phyloP scores from a whole-genome alignment of 2,797 vertebrate species.

The Rachycentron canadum region DNA sequence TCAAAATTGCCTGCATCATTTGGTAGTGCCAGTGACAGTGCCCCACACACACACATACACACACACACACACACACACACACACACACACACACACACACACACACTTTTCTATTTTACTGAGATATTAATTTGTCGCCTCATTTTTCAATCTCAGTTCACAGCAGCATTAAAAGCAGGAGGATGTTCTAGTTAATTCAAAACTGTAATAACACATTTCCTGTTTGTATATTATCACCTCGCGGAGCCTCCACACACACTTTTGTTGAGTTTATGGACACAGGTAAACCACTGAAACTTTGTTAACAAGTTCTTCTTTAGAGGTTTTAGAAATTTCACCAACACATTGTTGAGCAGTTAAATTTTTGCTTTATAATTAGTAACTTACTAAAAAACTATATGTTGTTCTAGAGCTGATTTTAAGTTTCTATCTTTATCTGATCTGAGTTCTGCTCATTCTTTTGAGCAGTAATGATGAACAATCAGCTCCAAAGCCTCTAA shows the following conservation, averaged over 20 bases:
- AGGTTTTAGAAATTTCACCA: not conserved
- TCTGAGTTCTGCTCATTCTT: no score
- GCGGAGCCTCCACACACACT: no score
- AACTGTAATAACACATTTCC: not conserved
- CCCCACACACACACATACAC: not conserved
- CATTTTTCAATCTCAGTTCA: not conserved
- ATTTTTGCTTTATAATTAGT: not conserved
- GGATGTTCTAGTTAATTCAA: not conserved
- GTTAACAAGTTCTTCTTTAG: not conserved
- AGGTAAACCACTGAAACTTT: not conserved
- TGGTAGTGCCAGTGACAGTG: not conserved
- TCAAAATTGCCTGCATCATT: slow-evolving; percentile 27
- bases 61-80: not conserved
- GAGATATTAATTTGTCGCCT: slow-evolving; percentile 8
- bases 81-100: not conserved
- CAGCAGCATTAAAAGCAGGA: slow-evolving; percentile 5
- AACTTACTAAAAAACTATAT: no score
- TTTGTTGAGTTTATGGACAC: not conserved
- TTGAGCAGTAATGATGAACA: no score
- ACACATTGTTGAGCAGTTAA: not conserved
- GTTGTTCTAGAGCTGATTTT: no score
- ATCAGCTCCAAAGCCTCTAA: no score
- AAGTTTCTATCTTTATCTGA: no score
- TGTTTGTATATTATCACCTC: not conserved
- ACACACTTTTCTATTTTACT: not conserved